Base-by-base conservation (phyloP, 2,797 vertebrate genomes). In the Enteromius fasciolatus region DNA sequence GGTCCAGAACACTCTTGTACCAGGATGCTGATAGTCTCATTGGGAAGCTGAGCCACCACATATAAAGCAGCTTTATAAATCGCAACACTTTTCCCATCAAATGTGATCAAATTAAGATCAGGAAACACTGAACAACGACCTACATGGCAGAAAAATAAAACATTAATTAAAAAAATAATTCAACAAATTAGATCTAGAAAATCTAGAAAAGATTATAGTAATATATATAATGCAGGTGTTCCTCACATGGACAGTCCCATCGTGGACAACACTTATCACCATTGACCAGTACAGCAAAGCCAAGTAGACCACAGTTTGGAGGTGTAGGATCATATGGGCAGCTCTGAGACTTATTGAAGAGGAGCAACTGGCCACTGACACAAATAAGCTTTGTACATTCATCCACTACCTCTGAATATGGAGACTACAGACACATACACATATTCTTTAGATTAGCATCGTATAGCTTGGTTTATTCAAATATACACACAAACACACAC, bases 191-290 rank as follows among this genome's bases (percentile, higher is more conserved):
- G 33, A 36, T 36, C 33, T 36, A 36, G 33, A 36, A 31, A 69
- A 54, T 78, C 12, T 33, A 18, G 11, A 44, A 31, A 25, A 59
- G 20, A 46, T 18, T 76, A 63, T n/a, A 50, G 33, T 44, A 44
- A 20, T 63, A 48, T 83, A 46, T 63, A 10, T 69, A 25, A 69
- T 68, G 36, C 18, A 33, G 41, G 50, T 76, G 50, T 76, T 28
- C 94, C 97, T 97, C 92, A 99, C 98, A 99, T 92, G 98, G 95
- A 88, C 98, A 99, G 86, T 97, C 96, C 98, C 98, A 99, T 90
- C 95, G 89, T 0, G 98, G 97, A 84, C 98, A 99, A 93, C 98
- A 99, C 87, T 94, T 98, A 92, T 99, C 97, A 77, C 97, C 96
- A 36, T 97, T 98, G 67, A 94, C 92, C 86, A 96, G 94, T 39